These are phyloP conservation scores for Actias luna DNA, from an alignment of 2,888 invertebrate genomes.

Conservation along the genomic window DNA sequence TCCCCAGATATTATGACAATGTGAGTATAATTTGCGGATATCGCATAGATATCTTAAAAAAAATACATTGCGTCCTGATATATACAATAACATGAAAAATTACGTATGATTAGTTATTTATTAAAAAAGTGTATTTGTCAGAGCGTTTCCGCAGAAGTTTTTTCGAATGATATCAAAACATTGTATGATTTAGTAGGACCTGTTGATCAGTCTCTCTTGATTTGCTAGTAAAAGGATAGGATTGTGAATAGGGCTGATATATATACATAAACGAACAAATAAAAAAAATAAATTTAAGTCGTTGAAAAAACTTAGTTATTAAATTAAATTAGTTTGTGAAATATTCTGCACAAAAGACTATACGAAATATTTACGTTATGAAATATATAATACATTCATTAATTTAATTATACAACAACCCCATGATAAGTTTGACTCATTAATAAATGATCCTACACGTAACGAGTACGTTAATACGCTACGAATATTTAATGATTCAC, in stretches of 20 bases:
- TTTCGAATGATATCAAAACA: no score
- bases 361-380: neutral
- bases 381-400: neutral
- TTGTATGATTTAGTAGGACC: no score
- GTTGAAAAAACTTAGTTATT: no score
- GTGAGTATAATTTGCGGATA: conserved; percentile 9
- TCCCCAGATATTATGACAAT: conserved; percentile 27
- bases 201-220: no score
- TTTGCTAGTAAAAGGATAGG: no score
- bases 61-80: neutral
- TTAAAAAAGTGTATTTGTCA: no score
- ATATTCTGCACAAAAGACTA: no score
- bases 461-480: conserved; percentile 35
- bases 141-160: no score
- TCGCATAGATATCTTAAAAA: conserved; percentile 17
- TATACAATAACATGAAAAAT: neutral
- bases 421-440: neutral
- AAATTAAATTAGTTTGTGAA: no score
- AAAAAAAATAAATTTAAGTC: no score
- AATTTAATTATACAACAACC: neutral
- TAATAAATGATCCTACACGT: conserved; percentile 13
- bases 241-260: no score
- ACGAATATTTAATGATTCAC: conserved; percentile 50
- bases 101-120: neutral
- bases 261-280: no score